These are phyloP conservation scores for Poeciliopsis occidentalis DNA, from an alignment of 2,113 vertebrate species.

Conservation along the genomic window DNA sequence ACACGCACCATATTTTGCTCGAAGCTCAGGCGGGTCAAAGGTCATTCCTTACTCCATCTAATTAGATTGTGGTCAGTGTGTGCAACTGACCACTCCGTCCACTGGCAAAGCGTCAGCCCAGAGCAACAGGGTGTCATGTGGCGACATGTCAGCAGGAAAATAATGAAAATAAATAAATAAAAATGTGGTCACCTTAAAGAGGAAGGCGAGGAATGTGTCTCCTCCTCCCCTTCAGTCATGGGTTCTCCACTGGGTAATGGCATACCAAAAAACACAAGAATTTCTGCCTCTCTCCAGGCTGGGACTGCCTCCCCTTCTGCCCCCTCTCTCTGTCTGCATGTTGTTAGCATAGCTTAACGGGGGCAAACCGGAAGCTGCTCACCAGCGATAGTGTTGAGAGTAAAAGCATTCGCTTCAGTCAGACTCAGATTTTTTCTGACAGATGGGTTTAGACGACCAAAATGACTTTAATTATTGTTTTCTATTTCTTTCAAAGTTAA, in stretches of 20 bases:
- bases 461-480: background rate
- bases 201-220: slow-evolving; percentile 68
- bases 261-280: slow-evolving; percentile 76
- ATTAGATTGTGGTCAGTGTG: background rate
- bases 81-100: slow-evolving; percentile 37
- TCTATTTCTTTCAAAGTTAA: too few relatives aligned
- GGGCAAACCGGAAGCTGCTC: slow-evolving; percentile 25
- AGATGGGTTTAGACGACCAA: background rate
- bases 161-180: slow-evolving; percentile 34
- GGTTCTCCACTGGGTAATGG: slow-evolving; percentile 71
- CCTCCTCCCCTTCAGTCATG: slow-evolving; percentile 66
- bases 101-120: slow-evolving; percentile 44
- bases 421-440: background rate
- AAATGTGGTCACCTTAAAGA: slow-evolving; percentile 68
- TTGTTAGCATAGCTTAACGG: slow-evolving; percentile 25
- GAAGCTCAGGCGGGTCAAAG: background rate
- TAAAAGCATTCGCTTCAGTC: slow-evolving; percentile 26
- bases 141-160: slow-evolving; percentile 56
- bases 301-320: slow-evolving; percentile 33
- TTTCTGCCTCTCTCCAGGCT: slow-evolving; percentile 57
- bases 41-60: background rate
- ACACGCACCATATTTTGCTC: background rate
- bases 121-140: slow-evolving; percentile 56
- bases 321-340: background rate
- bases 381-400: background rate